Conservation (phyloP, 2,888 invertebrate species). For the Entomobrya multifasciata region DNA sequence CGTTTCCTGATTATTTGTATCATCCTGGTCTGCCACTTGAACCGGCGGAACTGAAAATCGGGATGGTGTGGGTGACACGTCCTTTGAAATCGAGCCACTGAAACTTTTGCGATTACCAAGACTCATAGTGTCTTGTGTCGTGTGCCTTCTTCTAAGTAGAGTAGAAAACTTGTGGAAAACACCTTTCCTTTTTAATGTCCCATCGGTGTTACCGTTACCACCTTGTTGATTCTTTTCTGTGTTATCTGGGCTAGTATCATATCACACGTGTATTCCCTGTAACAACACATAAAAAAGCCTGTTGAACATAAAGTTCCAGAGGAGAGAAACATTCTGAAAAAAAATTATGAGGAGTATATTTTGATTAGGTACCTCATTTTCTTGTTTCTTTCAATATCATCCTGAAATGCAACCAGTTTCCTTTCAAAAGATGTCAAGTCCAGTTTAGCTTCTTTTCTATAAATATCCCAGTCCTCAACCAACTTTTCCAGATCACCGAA, state of each 20-base stretch:
- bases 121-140: too few relatives aligned
- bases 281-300: not conserved
- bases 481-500: conserved; percentile 70
- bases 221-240: conserved; percentile 40
- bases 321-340: not conserved
- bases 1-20: conserved; percentile 24
- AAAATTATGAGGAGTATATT: not conserved
- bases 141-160: conserved; percentile 66
- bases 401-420: conserved; percentile 42
- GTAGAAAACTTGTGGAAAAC: conserved; percentile 69
- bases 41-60: conserved; percentile 52
- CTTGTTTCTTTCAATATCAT: conserved; percentile 38
- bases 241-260: conserved; percentile 66
- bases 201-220: conserved; percentile 20
- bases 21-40: not conserved
- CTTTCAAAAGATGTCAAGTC: conserved; percentile 32
- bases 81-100: not conserved
- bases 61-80: conserved; percentile 21
- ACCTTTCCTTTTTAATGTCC: conserved; percentile 63
- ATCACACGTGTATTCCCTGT: conserved; percentile 67
- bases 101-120: not conserved
- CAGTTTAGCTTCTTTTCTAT: conserved; percentile 6
- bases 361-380: conserved; percentile 53
- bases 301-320: not conserved
- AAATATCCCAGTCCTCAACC: conserved; percentile 71